phyloP scores from a whole-genome alignment of 2,797 vertebrate species.

The Pseudomugil gertrudae region DNA sequence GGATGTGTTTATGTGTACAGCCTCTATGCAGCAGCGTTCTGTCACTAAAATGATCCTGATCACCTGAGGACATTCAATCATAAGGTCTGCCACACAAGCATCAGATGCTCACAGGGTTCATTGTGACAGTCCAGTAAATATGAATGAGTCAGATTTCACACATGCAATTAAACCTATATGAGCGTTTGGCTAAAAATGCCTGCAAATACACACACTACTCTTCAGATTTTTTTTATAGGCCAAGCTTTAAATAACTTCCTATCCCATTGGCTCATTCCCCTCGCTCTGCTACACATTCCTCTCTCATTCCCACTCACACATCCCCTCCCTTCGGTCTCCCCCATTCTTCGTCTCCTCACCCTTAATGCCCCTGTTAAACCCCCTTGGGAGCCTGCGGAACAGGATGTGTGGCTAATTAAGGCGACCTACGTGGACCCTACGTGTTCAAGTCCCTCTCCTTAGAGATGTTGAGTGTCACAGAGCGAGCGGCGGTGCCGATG shows the following conservation, averaged over 20 bases:
- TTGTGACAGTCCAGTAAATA: conserved; percentile 5
- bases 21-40: conserved; percentile 70
- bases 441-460: conserved; percentile 67
- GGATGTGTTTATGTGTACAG: conserved; percentile 56
- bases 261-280: conserved; percentile 68
- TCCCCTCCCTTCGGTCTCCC: conserved; percentile 34
- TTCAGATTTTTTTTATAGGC: conserved; percentile 72
- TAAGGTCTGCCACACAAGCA: conserved; percentile 32
- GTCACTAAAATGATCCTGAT: conserved; percentile 67
- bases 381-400: conserved; percentile 49
- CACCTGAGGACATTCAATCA: conserved; percentile 65
- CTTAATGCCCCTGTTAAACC: conserved; percentile 62
- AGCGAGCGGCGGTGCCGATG: conserved; percentile 35
- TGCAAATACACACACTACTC: conserved; percentile 38
- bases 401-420: conserved; percentile 78
- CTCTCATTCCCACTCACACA: conserved; percentile 17
- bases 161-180: conserved; percentile 19
- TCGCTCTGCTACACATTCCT: conserved; percentile 54
- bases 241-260: conserved; percentile 80
- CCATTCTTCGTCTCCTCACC: conserved; percentile 57
- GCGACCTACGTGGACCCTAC: conserved; percentile 63
- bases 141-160: conserved; percentile 24
- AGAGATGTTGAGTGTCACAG: conserved; percentile 65
- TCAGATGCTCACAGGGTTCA: conserved; percentile 14
- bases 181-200: conserved; percentile 21